Base-by-base conservation (phyloP, 2,797 vertebrate genomes). In the Petrocephalus schoutedeni region DNA sequence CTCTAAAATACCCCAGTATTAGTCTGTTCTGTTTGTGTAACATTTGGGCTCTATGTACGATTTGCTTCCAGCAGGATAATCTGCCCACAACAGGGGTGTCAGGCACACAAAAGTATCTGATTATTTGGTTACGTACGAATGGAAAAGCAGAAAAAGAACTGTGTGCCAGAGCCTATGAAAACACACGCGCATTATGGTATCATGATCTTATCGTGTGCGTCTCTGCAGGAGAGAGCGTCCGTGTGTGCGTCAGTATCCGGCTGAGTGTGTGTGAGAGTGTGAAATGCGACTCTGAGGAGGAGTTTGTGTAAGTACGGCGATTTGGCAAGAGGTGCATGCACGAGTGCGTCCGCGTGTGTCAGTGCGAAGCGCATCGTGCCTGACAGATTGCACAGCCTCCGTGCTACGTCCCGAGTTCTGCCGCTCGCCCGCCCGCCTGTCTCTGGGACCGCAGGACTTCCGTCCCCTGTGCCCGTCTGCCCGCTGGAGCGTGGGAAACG, bases 361-460 rank as follows among this genome's bases (percentile, higher is more conserved):
- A 21, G 61, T 77, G 61, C 19, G 80, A 58, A 58, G 53, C 45
- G 36, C 59, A 41, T 61, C 91, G 92, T 93, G 93, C 93, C 92
- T 92, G 93, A 94, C 95, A 95, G 94, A 94, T 95, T 94, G 94
- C 92, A 89, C 90, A 93, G 92, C 93, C 89, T 89, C 91, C 91
- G 91, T 92, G 94, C 93, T 93, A 94, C 94, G 92, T 94, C 92
- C 90, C 91, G 90, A 89, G 91, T 92, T 93, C 92, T 92, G 92
- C 93, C 90, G 90, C 88, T 87, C 61, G 88, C 91, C 89, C 57
- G 89, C 91, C 89, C 57, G 89, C 91, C 89, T 87, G 1, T 90
- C 91, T 90, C 91, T 92, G 89, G 77, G 87, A 90, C 57, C 0
- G 16, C 64, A 56, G 64, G 49, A 87, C 86, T 89, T 92, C 90